phyloP scores from a whole-genome alignment of 2,113 vertebrate species.

The Paraplagusia blochii region DNA sequence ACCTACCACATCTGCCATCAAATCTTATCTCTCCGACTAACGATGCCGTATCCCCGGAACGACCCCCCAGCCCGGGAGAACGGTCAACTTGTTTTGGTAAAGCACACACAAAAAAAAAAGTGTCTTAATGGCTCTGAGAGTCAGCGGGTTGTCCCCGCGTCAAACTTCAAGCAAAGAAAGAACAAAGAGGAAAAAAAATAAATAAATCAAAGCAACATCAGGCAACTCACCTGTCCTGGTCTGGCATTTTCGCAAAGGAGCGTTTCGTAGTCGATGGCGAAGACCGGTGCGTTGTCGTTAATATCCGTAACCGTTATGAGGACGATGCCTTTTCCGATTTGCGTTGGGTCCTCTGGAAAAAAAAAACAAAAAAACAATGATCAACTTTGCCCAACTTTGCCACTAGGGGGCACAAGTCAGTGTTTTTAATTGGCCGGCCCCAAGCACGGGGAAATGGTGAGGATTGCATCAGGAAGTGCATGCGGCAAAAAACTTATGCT shows the following conservation, averaged over 20 bases:
- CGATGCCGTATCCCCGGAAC: slow-evolving; percentile 36
- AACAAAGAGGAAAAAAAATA: neutral
- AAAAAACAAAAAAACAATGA: slow-evolving; percentile 2
- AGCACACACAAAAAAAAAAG: slow-evolving; percentile 36
- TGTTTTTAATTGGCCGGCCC: slow-evolving; percentile 9
- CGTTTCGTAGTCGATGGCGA: slow-evolving; percentile 92
- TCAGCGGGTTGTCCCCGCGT: slow-evolving; percentile 40
- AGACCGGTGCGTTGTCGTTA: slow-evolving; percentile 94
- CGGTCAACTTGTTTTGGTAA: slow-evolving; percentile 36
- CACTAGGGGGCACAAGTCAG: too few species aligned
- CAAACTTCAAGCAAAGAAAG: slow-evolving; percentile 22
- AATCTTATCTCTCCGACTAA: slow-evolving; percentile 46
- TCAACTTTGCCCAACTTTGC: slow-evolving; percentile 25
- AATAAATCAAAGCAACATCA: slow-evolving; percentile 4
- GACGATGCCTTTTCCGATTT: slow-evolving; percentile 86
- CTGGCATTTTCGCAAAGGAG: slow-evolving; percentile 88
- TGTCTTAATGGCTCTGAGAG: slow-evolving; percentile 52
- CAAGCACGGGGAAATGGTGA: too few species aligned
- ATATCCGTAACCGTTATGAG: slow-evolving; percentile 88
- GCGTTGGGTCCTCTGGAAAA: slow-evolving; percentile 85
- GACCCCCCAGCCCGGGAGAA: slow-evolving; percentile 39
- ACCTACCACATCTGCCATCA: slow-evolving; percentile 41
- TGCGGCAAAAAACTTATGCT: too few species aligned
- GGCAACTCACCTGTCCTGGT: slow-evolving; percentile 83
- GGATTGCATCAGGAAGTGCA: too few species aligned